phyloP scores from a whole-genome alignment of 2,113 vertebrate genomes.

The Dermatemys mawii region DNA sequence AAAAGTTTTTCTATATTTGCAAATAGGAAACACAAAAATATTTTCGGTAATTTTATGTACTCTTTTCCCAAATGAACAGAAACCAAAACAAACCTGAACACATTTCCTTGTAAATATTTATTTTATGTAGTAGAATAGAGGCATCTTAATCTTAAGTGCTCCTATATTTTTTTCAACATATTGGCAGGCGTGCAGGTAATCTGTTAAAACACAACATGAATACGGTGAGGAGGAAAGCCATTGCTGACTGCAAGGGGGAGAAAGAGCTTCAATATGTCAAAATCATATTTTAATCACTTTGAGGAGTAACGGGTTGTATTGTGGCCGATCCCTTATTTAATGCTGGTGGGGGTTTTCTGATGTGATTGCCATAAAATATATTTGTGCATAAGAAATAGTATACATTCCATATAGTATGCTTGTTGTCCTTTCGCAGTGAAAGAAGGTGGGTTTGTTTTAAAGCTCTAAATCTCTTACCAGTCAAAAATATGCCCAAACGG shows the following conservation, averaged over 20 bases:
- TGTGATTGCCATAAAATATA: constrained; percentile 66
- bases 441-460: constrained; percentile 46
- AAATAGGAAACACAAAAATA: neutral
- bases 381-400: constrained; percentile 61
- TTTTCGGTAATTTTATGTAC: constrained; percentile 34
- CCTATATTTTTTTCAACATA: neutral
- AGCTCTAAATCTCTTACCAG: constrained; percentile 53
- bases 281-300: constrained; percentile 67
- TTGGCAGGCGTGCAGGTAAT: neutral
- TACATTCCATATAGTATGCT: constrained; percentile 54
- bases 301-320: constrained; percentile 61
- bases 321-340: constrained; percentile 67
- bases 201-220: constrained; percentile 8
- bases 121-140: neutral
- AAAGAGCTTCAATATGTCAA: constrained; percentile 6
- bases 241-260: constrained; percentile 45
- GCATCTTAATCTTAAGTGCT: neutral
- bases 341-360: neutral
- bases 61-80: constrained; percentile 38
- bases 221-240: constrained; percentile 28
- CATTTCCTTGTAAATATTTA: constrained; percentile 37
- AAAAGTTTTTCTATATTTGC: neutral
- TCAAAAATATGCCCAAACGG: constrained; percentile 51
- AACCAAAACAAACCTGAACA: constrained; percentile 9
- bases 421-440: constrained; percentile 20